Evolutionary conservation across 2,888 invertebrate species (phyloP), one percentile per base, ranked within the genome.

Genomic region (Idaea aversata): DNA sequence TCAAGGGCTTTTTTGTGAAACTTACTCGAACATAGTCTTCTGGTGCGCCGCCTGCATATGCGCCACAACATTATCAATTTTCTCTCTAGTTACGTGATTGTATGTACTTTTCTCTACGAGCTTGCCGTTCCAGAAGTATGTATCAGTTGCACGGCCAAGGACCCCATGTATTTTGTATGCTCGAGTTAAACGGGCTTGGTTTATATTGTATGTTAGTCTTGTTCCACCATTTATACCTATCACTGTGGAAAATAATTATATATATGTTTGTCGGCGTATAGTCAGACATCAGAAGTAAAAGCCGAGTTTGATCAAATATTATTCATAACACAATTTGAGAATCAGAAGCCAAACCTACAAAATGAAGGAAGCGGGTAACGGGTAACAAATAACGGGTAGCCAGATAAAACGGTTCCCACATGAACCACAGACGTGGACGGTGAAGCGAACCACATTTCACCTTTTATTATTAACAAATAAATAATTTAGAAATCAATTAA

Each of bases 11-110:
- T 57, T 57, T 57, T 7, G 15, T 57, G 57, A 15, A 72, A 93
- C 96, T 91, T 91, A 97, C 96, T 97, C 94, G 84, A 95, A 98
- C 96, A 98, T 97, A 81, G 96, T 95, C 72, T 94, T 95, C 83
- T 98, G 98, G 87, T 98, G 97, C 5, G 96, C 94, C 0, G 97
- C 95, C 87, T 99, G 98, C 87, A 97, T 95, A 3, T 96, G 93
- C 2, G 97, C 94, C 25, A 98, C 93, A 16, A 98, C 84, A 67
- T 93, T 94, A 74, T 98, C 97, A 5, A 99, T 86, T 71, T 95
- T 94, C 57, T 93, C 92, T 64, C 94, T 91, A 5, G 93, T 95
- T 0, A 99, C 94, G 85, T 97, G 97, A 63, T 90, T 86, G 83
- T 93, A 97, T 0, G 95, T 95, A 0, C 96, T 92, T 75, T 94